A percentile compares a stretch with the other conserved stretches of the same genome.
Conservation (phyloP, 2,888 invertebrate species). For the Lydus trimaculatus region DNA sequence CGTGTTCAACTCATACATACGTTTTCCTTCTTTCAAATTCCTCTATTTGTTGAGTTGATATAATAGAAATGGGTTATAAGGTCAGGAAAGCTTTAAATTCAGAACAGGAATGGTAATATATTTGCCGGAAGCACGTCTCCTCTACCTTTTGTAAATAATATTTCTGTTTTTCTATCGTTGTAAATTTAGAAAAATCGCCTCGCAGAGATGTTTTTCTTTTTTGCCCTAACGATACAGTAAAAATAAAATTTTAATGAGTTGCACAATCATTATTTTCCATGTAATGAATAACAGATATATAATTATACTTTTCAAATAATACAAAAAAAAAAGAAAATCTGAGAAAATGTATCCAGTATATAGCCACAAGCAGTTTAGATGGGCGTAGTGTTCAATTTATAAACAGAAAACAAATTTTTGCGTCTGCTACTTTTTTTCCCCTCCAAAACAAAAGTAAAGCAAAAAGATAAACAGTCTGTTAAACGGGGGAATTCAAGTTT, state of each 20-base stretch:
- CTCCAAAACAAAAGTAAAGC: not conserved
- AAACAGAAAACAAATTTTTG: not conserved
- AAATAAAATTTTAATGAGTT: not conserved
- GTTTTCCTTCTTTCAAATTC: not conserved
- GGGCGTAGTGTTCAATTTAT: not conserved
- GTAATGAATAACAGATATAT: not conserved
- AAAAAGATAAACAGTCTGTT: not conserved
- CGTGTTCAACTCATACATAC: not conserved
- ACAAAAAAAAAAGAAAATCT: not conserved
- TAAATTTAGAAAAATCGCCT: not conserved
- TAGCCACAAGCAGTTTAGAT: not conserved
- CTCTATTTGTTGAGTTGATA: not conserved
- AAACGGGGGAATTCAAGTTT: not conserved
- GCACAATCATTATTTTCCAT: not conserved
- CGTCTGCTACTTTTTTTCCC: not conserved
- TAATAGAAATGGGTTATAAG: slow-evolving; percentile 26
- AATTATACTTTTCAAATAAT: not conserved
- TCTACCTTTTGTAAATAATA: not conserved
- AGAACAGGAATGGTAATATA: slow-evolving; percentile 28
- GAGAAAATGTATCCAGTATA: not conserved
- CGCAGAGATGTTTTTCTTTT: not conserved
- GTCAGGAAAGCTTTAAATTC: slow-evolving; percentile 32
- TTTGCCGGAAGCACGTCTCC: slow-evolving; percentile 22
- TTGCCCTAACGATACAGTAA: not conserved
- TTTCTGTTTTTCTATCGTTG: not conserved